phyloP scores from a whole-genome alignment of 2,888 invertebrate genomes.

The Acronicta alni region DNA sequence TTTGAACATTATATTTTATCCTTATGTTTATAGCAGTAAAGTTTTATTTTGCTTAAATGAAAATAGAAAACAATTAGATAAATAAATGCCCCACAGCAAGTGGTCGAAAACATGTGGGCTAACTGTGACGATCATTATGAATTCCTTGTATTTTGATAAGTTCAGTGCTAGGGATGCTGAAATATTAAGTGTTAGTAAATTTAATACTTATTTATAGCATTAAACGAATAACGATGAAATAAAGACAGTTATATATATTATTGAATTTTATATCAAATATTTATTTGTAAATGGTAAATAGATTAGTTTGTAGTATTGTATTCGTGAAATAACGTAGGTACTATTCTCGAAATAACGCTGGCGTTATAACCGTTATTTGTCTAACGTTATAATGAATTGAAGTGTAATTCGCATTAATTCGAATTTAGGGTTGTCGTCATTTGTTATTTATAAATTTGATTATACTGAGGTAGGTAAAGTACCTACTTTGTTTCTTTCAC shows the following conservation, averaged over 20 bases:
- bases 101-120: slow-evolving; percentile 66
- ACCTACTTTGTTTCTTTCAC: not conserved
- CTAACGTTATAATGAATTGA: too few species aligned
- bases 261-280: too few species aligned
- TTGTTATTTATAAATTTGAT: slow-evolving; percentile 1
- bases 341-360: too few species aligned
- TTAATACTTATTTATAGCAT: too few species aligned
- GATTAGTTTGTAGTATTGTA: too few species aligned
- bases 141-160: slow-evolving; percentile 62
- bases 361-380: too few species aligned
- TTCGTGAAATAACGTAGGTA: too few species aligned
- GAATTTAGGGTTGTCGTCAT: slow-evolving; percentile 24
- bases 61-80: slow-evolving; percentile 49
- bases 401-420: slow-evolving; percentile 23
- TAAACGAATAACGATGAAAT: too few species aligned
- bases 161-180: slow-evolving; percentile 38
- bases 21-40: fast-evolving
- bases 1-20: not conserved
- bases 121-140: slow-evolving; percentile 51
- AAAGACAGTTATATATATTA: too few species aligned
- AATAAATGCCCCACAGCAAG: slow-evolving; percentile 65
- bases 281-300: too few species aligned
- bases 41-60: slow-evolving; percentile 15
- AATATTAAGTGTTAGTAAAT: slow-evolving; percentile 25
- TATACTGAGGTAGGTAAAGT: not conserved